Percentiles rank a stretch among this genome's conserved stretches.
phyloP scores from a whole-genome alignment of 2,113 vertebrate genomes.

The Etia nguti region DNA sequence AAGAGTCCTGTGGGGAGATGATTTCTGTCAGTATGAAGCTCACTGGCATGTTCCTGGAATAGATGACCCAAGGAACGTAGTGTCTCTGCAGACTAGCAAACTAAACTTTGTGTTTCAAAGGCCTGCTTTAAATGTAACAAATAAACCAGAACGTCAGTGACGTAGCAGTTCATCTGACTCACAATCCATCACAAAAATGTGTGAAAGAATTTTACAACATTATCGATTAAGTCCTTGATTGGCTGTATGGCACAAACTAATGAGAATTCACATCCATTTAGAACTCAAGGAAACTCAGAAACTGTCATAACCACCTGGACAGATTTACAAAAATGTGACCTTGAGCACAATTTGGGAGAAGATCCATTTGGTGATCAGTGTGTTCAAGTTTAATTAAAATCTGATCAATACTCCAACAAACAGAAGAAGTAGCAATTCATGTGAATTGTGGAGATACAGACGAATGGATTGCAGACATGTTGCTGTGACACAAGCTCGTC shows the following conservation, averaged over 20 bases:
- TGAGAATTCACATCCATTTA: no score
- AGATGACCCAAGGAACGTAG: neutral
- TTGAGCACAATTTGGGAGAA: no score
- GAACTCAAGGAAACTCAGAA: no score
- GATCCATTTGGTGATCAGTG: no score
- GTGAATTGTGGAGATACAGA: no score
- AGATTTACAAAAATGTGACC: no score
- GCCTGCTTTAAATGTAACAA: neutral
- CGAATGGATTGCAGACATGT: no score
- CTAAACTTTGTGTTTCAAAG: neutral
- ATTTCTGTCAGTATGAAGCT: neutral
- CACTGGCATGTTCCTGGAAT: neutral
- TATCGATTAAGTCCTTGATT: neutral
- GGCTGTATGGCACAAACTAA: neutral
- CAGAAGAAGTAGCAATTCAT: no score
- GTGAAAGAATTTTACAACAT: neutral
- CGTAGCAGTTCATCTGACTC: neutral
- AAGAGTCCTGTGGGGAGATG: constrained; percentile 71
- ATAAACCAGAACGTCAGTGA: neutral
- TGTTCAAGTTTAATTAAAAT: no score
- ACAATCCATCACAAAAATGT: neutral
- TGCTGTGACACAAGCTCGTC: no score
- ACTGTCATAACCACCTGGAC: no score
- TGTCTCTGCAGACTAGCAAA: neutral
- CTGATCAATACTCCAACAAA: no score